Conservation (phyloP, 2,113 vertebrate genomes). For the Noturus placidus region DNA sequence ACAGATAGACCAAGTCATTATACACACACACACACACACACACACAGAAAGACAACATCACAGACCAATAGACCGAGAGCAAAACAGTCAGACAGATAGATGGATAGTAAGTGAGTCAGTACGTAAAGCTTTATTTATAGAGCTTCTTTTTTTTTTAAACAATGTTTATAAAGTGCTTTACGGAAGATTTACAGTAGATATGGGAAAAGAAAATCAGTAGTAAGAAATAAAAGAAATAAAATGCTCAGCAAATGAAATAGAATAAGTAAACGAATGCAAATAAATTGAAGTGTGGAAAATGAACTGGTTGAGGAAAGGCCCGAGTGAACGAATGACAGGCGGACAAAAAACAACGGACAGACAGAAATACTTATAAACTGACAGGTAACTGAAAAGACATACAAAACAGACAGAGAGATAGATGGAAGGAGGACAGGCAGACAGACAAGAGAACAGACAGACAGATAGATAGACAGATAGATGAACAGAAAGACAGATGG, state of each 20-base stretch:
- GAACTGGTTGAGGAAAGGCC: no score
- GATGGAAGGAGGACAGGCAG: neutral
- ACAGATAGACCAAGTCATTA: neutral
- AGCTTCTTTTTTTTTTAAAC: no score
- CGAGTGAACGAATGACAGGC: no score
- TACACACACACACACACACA: neutral
- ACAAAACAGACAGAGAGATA: constrained; percentile 24
- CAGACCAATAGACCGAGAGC: neutral
- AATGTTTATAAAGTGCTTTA: no score
- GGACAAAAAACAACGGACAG: neutral
- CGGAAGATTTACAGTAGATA: no score
- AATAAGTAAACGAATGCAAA: no score
- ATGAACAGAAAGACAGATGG: neutral
- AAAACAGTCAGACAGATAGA: neutral
- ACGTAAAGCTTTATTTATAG: no score
- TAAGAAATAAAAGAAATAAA: no score
- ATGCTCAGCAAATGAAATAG: no score
- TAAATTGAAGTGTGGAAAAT: no score
- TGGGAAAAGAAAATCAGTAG: no score
- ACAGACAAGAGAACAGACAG: neutral
- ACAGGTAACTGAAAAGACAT: neutral
- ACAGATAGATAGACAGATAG: neutral
- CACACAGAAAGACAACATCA: neutral
- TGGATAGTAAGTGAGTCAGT: neutral
- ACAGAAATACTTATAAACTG: neutral